Percentiles rank a stretch among this genome's conserved stretches.
Evolutionary conservation across 1,140 invertebrate species (phyloP).

Genomic region (Pararge aegeria): DNA sequence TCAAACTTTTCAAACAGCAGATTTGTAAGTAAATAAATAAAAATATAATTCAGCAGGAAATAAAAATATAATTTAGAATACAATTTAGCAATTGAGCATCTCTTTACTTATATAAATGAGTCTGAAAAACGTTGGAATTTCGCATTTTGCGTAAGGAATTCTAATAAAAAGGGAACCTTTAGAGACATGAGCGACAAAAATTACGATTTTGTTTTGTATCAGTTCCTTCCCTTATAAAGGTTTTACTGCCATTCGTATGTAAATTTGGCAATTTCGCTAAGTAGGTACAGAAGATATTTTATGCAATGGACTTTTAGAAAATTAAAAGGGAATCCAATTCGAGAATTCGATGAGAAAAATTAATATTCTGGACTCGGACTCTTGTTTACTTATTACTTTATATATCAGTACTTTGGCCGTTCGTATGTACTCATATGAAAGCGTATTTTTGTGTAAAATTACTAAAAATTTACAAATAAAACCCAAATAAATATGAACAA

Average conservation of each 20-base stretch:
- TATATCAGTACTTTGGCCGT: no score
- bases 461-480: no score
- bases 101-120: background rate
- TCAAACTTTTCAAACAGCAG: no score
- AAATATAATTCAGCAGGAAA: no score
- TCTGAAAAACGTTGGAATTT: slow-evolving; percentile 8
- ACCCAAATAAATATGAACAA: no score
- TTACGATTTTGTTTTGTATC: slow-evolving; percentile 43
- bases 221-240: slow-evolving; percentile 34
- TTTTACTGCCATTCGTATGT: slow-evolving; percentile 39
- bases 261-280: slow-evolving; percentile 38
- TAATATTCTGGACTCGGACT: background rate
- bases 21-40: no score
- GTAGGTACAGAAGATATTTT: slow-evolving; percentile 29
- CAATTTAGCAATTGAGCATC: no score
- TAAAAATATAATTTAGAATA: no score
- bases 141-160: slow-evolving; percentile 11
- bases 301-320: slow-evolving; percentile 22
- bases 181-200: slow-evolving; percentile 21
- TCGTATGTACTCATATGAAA: no score
- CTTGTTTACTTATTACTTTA: background rate
- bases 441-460: no score
- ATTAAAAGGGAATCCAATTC: slow-evolving; percentile 20
- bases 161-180: slow-evolving; percentile 23
- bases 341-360: slow-evolving; percentile 8